Evolutionary conservation across 53 echinoderm and acorn worm species (phyloP).

Genomic region (Apostichopus leukothele): DNA sequence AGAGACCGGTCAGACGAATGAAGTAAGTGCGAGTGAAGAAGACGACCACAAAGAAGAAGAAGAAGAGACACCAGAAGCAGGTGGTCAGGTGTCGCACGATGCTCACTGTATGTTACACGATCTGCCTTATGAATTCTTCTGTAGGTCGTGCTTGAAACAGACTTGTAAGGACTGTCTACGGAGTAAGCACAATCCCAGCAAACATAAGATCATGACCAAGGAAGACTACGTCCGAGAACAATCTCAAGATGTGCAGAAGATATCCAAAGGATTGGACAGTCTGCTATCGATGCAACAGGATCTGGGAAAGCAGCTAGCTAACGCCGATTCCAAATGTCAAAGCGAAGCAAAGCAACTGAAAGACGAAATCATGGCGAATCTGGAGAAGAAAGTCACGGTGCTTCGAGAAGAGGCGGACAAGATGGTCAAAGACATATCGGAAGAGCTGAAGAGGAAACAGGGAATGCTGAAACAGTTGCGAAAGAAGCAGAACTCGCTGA

Average conservation of each 20-base stretch:
- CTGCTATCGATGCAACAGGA: background rate
- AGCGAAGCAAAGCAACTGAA: background rate
- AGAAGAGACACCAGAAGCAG: background rate
- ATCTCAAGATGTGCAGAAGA: background rate
- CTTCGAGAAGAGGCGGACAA: background rate
- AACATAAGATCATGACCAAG: slow-evolving; percentile 3
- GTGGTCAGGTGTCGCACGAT: background rate
- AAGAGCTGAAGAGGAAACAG: background rate
- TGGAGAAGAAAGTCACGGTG: slow-evolving; percentile 7
- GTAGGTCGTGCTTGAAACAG: background rate
- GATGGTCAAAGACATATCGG: background rate
- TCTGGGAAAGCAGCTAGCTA: background rate
- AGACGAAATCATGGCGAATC: slow-evolving; percentile 4
- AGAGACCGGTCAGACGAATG: background rate
- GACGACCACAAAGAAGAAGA: background rate
- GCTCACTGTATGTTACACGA: background rate
- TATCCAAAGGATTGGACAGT: background rate
- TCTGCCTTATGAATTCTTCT: slow-evolving; percentile 2
- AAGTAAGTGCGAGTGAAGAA: background rate
- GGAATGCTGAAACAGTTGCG: background rate
- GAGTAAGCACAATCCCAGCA: slow-evolving; percentile 9
- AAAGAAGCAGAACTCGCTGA: background rate
- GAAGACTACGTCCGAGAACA: background rate
- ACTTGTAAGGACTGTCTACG: slow-evolving; percentile 14
- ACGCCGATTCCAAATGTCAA: background rate